These are phyloP conservation scores for Lasioglossum oenotherae DNA, from an alignment of 2,888 invertebrate species.

Conservation along the genomic window DNA sequence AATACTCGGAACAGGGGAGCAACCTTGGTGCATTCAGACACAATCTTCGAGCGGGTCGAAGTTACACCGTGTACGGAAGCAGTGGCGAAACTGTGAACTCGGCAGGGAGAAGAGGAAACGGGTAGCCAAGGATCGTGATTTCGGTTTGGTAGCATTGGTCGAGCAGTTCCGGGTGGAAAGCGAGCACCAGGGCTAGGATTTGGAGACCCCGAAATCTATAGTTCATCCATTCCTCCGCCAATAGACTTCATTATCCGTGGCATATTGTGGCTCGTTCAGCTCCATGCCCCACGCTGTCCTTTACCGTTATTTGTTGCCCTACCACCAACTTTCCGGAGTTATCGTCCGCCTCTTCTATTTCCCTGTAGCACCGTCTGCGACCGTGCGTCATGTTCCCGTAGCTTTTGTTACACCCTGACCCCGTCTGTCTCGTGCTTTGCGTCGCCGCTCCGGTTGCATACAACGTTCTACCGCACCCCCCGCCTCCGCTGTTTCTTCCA, in stretches of 20 bases:
- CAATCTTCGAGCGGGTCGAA: slow-evolving; percentile 28
- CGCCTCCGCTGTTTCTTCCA: slow-evolving; percentile 25
- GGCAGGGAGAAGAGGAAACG: slow-evolving; percentile 60
- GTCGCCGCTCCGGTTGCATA: slow-evolving; percentile 9
- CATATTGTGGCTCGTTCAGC: slow-evolving; percentile 59
- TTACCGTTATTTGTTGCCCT: slow-evolving; percentile 14
- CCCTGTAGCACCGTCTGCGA: slow-evolving; percentile 1
- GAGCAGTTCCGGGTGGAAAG: slow-evolving; percentile 73
- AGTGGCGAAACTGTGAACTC: slow-evolving; percentile 35
- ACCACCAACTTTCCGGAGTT: slow-evolving; percentile 4
- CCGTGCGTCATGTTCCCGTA: slow-evolving; percentile 22
- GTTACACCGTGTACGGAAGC: slow-evolving; percentile 23
- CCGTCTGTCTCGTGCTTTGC: slow-evolving; percentile 28
- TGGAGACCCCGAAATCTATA: slow-evolving; percentile 44
- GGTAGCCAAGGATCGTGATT: slow-evolving; percentile 68
- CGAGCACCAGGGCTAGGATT: slow-evolving; percentile 42
- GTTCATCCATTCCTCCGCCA: slow-evolving; percentile 33
- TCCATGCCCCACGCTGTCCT: background rate
- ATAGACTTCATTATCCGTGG: slow-evolving; percentile 67
- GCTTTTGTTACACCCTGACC: slow-evolving; percentile 27
- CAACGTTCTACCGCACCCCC: slow-evolving; percentile 5
- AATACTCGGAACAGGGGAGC: background rate
- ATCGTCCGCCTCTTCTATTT: slow-evolving; percentile 31
- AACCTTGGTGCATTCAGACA: slow-evolving; percentile 14
- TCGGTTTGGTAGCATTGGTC: slow-evolving; percentile 66